Conservation (phyloP, 2,888 invertebrate species). For the Troilus luridus region DNA sequence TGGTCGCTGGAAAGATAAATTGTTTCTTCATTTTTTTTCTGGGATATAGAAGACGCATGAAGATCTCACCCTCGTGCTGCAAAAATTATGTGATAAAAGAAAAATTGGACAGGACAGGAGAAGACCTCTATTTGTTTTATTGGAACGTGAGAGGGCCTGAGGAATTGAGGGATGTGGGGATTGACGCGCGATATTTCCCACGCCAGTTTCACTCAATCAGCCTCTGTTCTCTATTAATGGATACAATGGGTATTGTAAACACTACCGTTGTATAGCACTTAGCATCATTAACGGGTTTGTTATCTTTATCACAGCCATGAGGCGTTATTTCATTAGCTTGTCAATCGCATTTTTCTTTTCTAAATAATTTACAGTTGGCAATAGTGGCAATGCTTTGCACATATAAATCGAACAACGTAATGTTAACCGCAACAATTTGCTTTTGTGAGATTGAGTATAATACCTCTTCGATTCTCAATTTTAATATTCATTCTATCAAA, state of each 20-base stretch:
- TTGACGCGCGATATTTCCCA: slow-evolving; percentile 6
- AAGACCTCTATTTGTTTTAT: slow-evolving; percentile 20
- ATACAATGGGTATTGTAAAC: neutral
- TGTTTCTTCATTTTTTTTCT: neutral
- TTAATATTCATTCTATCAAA: too few species aligned
- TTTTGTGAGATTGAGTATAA: too few species aligned
- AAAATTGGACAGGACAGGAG: neutral
- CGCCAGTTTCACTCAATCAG: slow-evolving; percentile 2
- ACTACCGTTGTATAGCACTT: neutral
- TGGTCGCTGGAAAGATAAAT: neutral
- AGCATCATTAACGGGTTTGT: neutral
- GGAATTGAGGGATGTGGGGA: slow-evolving; percentile 18
- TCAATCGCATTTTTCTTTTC: neutral
- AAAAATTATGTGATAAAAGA: slow-evolving; percentile 22
- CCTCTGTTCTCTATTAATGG: neutral
- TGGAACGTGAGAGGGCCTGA: neutral
- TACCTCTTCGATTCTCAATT: too few species aligned
- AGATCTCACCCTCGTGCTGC: neutral
- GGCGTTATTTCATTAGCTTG: neutral
- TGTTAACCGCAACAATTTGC: too few species aligned
- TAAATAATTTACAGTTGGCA: too few species aligned
- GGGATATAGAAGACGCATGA: neutral
- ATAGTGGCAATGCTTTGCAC: too few species aligned
- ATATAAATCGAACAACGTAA: too few species aligned
- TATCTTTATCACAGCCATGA: neutral